Evolutionary conservation across 2,888 invertebrate genomes (phyloP), one percentile per base, ranked within the genome.

Genomic region (Atrina japonica): DNA sequence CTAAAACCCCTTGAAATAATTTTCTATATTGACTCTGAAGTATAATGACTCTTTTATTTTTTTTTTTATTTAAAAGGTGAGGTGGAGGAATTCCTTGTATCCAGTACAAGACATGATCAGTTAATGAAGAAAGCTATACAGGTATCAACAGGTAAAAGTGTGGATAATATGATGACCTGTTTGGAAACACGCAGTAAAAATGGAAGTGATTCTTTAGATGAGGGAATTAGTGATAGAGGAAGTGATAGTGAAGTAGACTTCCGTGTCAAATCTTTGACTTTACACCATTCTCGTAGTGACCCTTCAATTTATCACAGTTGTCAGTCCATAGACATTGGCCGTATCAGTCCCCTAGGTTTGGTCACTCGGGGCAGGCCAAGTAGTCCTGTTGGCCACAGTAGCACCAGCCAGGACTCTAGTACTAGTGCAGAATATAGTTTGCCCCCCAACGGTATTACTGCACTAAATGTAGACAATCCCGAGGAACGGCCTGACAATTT

Each of bases 351-450:
- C 59, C 61, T 67, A 18, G 77, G 70, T 27, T 77, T 77, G 3
- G 71, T 65, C 40, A 73, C 75, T 1, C 71, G 73, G 45, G 78
- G 74, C 6, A 68, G 77, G 52, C 75, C 75, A 50, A 73, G 71
- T 70, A 78, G 78, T 52, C 77, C 78, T 14, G 69, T 77, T n/a
- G 79, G 79, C 2, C 76, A 66, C 21, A 79, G 79, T 73, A 76
- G 65, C 23, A 81, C 81, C 27, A 83, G 83, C 56, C 82, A 82
- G 70, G 83, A 83, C 40, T 83, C 77, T 11, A 83, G 79, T 59
- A 83, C 83, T 14, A 85, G 85, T 76, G 83, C 83, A 11, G 85
- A 84, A 58, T 83, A 83, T 56, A 84, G 79, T 76, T 61, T 82
- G 14, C 60, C 56, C 41, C 72, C 66, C 41, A 74, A 77, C 40